These are phyloP conservation scores for Nematopogon swammerdamellus DNA, from an alignment of 2,888 invertebrate genomes.

Conservation along the genomic window DNA sequence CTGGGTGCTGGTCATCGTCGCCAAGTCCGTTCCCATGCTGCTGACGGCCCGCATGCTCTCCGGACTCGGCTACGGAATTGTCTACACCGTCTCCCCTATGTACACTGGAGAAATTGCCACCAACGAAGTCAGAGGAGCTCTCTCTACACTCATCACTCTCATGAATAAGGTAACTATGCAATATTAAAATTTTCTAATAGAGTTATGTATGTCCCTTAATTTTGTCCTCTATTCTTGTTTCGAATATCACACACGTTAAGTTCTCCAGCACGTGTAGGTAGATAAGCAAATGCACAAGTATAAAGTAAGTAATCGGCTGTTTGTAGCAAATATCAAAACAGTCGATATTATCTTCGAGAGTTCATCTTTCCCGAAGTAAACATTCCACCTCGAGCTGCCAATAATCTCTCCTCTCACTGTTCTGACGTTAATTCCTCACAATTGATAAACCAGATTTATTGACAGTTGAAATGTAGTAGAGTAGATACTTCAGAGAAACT, in stretches of 20 bases:
- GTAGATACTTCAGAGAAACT: not conserved
- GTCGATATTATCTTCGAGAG: not conserved
- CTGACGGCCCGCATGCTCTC: conserved; percentile 60
- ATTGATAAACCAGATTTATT: not conserved
- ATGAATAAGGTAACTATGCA: conserved; percentile 54
- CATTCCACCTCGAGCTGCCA: not conserved
- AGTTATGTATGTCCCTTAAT: too few relatives aligned
- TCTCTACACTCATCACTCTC: conserved; percentile 60
- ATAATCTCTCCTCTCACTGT: not conserved
- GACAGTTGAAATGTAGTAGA: not conserved
- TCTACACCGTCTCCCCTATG: conserved; percentile 61
- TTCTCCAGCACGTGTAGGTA: too few relatives aligned
- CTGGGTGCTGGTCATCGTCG: conserved; percentile 62
- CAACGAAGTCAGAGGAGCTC: conserved; percentile 56
- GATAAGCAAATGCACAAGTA: too few relatives aligned
- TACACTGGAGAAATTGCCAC: conserved; percentile 62
- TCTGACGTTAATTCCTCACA: not conserved
- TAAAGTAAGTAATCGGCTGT: too few relatives aligned
- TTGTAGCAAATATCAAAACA: too few relatives aligned
- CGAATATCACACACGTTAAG: too few relatives aligned
- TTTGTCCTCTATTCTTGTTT: too few relatives aligned
- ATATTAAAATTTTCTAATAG: too few relatives aligned
- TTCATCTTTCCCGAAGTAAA: not conserved
- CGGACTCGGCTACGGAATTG: conserved; percentile 60
- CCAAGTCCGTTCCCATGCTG: conserved; percentile 52